Conservation (phyloP, 2,113 vertebrate species). For the Actenoides lindsayi region DNA sequence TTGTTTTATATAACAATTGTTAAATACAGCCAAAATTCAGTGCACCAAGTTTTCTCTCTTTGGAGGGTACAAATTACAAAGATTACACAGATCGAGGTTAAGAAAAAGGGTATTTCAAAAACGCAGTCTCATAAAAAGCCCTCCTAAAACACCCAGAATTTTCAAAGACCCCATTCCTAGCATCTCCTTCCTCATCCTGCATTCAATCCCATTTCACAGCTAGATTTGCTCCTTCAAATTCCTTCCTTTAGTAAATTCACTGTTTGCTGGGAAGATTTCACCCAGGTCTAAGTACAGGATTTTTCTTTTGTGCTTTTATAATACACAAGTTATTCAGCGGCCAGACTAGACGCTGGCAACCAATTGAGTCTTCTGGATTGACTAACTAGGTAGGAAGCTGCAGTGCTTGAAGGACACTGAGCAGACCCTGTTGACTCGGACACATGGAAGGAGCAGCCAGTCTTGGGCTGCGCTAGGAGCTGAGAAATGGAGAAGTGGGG, state of each 20-base stretch:
- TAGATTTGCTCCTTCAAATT: neutral
- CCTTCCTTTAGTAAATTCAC: neutral
- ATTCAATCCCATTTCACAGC: neutral
- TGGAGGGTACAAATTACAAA: neutral
- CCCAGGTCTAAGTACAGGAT: neutral
- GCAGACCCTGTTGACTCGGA: neutral
- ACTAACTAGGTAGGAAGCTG: neutral
- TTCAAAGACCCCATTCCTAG: neutral
- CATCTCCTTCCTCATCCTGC: neutral
- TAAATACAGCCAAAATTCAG: neutral
- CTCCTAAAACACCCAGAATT: neutral
- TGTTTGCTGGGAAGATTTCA: neutral
- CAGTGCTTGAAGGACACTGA: neutral
- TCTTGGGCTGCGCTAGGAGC: neutral
- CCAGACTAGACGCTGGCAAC: neutral
- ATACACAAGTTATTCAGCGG: rapidly evolving
- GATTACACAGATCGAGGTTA: neutral
- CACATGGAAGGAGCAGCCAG: neutral
- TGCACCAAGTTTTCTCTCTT: neutral
- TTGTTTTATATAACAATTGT: neutral
- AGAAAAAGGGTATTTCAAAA: neutral
- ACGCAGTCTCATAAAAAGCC: neutral
- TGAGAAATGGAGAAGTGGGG: neutral
- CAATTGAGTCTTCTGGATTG: neutral
- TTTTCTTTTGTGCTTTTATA: neutral